These are phyloP conservation scores for Punctoribates punctum DNA, from an alignment of 2,888 invertebrate species.

Conservation along the genomic window DNA sequence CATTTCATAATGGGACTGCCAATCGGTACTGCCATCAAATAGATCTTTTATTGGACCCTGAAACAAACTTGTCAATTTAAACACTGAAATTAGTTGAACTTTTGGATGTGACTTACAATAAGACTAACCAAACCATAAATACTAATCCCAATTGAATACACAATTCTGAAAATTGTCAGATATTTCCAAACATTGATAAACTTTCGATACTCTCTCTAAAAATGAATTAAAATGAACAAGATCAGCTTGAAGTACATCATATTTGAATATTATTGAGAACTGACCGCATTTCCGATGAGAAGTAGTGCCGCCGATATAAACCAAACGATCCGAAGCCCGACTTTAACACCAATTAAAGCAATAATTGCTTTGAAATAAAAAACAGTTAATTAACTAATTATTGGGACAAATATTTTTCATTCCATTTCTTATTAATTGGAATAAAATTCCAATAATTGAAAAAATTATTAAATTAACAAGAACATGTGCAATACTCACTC, in stretches of 20 bases:
- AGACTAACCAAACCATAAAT: neutral
- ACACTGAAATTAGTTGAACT: neutral
- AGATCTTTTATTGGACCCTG: neutral
- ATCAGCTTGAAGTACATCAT: no score
- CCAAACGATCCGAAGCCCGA: neutral
- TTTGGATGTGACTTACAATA: neutral
- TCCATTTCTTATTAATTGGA: neutral
- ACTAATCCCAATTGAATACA: neutral
- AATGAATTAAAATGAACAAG: neutral
- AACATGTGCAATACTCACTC: no score
- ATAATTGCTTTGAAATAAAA: neutral
- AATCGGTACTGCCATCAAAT: neutral
- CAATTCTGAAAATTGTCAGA: neutral
- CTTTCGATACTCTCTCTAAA: conserved; percentile 6
- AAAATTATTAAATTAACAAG: no score
- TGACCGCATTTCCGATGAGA: conserved; percentile 8
- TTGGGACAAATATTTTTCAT: neutral
- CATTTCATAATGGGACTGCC: neutral
- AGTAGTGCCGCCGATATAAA: neutral
- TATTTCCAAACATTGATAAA: neutral
- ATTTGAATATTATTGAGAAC: no score
- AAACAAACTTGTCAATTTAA: neutral
- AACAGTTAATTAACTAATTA: neutral
- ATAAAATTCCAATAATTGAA: neutral
- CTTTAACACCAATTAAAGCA: conserved; percentile 3